These are phyloP conservation scores for Rhynchonema sp. DNA, from an alignment of 2,888 invertebrate species.

Conservation along the genomic window DNA sequence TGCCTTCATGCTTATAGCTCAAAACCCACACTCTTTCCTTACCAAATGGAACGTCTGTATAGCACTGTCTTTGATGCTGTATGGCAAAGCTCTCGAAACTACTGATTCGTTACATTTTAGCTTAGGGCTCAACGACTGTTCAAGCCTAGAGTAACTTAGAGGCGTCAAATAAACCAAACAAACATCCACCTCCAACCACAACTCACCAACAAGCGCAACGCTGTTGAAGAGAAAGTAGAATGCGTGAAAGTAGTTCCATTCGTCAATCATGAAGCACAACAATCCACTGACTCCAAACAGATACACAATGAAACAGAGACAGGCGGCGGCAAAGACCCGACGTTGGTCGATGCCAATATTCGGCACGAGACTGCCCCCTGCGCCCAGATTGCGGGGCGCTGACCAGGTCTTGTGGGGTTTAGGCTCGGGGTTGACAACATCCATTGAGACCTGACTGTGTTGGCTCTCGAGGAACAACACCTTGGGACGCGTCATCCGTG, in stretches of 20 bases:
- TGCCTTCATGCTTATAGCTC: too few species aligned
- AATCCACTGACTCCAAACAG: slow-evolving; percentile 12
- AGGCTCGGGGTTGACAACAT: neutral
- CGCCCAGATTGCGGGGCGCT: too few species aligned
- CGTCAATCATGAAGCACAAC: slow-evolving; percentile 12
- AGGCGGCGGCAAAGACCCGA: slow-evolving; percentile 15
- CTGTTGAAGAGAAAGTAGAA: slow-evolving; percentile 20
- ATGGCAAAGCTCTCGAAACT: too few species aligned
- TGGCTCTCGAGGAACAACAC: neutral
- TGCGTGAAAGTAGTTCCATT: slow-evolving; percentile 17
- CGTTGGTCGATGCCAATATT: slow-evolving; percentile 8
- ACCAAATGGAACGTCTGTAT: too few species aligned
- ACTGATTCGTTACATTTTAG: too few species aligned
- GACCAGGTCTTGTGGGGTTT: too few species aligned
- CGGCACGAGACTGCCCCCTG: neutral
- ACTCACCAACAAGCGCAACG: slow-evolving; percentile 17
- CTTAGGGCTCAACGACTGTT: too few species aligned
- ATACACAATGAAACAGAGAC: slow-evolving; percentile 15
- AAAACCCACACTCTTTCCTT: too few species aligned
- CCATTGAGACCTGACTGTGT: neutral
- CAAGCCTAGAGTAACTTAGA: too few species aligned
- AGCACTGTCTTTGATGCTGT: too few species aligned
- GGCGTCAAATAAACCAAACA: too few species aligned
- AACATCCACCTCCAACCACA: too few species aligned
- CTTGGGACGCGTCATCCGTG: neutral